phyloP scores from a whole-genome alignment of 1,140 invertebrate genomes.

The Meteorus sp. region DNA sequence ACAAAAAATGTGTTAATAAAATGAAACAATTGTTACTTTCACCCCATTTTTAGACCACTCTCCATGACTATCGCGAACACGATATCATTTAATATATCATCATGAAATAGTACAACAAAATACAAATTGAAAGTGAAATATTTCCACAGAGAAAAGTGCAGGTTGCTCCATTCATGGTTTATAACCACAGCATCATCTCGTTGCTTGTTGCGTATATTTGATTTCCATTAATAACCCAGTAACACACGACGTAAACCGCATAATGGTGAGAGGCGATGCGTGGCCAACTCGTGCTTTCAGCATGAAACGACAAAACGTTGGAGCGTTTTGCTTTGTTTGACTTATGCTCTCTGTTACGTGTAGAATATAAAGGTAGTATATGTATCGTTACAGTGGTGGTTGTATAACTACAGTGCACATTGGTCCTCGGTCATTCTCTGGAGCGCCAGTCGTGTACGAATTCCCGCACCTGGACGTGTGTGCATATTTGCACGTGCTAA shows the following conservation, averaged over 20 bases:
- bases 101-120: background rate
- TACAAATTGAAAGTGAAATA: background rate
- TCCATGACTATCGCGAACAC: too few relatives aligned
- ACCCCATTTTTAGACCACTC: background rate
- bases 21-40: background rate
- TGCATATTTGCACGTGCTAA: slow-evolving; percentile 43
- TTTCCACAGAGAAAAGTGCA: background rate
- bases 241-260: slow-evolving; percentile 28
- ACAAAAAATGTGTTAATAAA: too few relatives aligned
- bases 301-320: slow-evolving; percentile 27
- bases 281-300: slow-evolving; percentile 29
- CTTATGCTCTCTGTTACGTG: slow-evolving; percentile 40
- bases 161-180: background rate
- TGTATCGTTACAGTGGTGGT: background rate
- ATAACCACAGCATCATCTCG: background rate
- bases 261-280: slow-evolving; percentile 29
- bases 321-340: slow-evolving; percentile 43
- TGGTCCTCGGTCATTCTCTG: background rate
- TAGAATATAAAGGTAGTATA: slow-evolving; percentile 36
- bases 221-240: slow-evolving; percentile 46
- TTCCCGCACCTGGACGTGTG: slow-evolving; percentile 5
- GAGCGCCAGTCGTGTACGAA: slow-evolving; percentile 1
- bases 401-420: background rate
- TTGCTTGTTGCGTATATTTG: slow-evolving; percentile 35
- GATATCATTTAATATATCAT: too few relatives aligned